Percentiles rank a stretch among this genome's conserved stretches.
Conservation (phyloP, 1,140 invertebrate genomes). For the Acromyrmex charruanus region DNA sequence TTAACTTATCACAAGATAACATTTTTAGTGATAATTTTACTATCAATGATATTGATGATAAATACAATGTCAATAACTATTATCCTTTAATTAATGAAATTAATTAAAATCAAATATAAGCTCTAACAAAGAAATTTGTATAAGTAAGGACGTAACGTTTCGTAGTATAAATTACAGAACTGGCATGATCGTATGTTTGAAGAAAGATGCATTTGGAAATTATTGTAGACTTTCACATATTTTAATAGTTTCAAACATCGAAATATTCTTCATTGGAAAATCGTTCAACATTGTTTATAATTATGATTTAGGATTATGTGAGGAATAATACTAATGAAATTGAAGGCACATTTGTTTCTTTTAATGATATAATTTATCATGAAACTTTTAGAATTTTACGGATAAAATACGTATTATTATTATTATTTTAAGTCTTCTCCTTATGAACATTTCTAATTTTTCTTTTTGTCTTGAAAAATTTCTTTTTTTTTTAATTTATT, state of each 20-base stretch:
- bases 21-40: not conserved
- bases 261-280: constrained; percentile 11
- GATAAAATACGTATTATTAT: constrained; percentile 11
- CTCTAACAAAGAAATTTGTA: too few species aligned
- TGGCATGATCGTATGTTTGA: too few species aligned
- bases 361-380: not conserved
- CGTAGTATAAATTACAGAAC: too few species aligned
- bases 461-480: not conserved
- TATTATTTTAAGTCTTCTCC: constrained; percentile 12
- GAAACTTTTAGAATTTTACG: not conserved
- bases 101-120: not conserved
- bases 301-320: constrained; percentile 1
- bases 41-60: constrained; percentile 3
- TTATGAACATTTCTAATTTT: not conserved
- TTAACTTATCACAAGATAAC: not conserved
- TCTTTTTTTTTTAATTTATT: not conserved
- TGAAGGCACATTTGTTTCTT: not conserved
- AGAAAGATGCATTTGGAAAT: too few species aligned
- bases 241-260: too few species aligned
- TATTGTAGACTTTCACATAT: too few species aligned
- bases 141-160: too few species aligned
- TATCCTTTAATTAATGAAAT: not conserved
- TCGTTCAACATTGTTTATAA: constrained; percentile 1
- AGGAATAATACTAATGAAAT: not conserved
- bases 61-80: constrained; percentile 5